Base-by-base conservation (phyloP, 2,888 invertebrate species). In the Aplocera efformata region DNA sequence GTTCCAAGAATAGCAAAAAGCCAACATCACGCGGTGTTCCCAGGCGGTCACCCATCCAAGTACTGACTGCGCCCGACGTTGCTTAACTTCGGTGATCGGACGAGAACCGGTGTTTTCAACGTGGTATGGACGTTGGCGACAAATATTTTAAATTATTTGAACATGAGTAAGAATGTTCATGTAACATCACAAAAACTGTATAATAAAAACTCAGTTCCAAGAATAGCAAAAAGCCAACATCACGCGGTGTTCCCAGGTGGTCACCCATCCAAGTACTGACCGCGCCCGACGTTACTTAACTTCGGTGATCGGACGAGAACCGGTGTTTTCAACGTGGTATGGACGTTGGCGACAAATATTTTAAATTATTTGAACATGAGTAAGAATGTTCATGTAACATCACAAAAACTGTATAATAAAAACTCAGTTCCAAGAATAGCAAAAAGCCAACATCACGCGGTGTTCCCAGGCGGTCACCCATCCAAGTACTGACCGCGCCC, bases 81-180 rank as follows among this genome's bases (percentile, higher is more conserved):
- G 79, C 73, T 77, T 79, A 73, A 77, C 77, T 77, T 77, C 78
- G 76, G 79, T 80, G 79, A 78, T 80, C 77, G 77, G 78, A 79
- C 78, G 78, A 77, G 76, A 78, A 76, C 74, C 75, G 75, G 77
- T 75, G 74, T 73, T 52, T 74, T 76, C 75, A 78, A 75, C 74
- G 67, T 56, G 53, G 56, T 59, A 57, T 59, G 58, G 53, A 53
- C 56, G 56, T 55, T 56, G 56, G 51, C 50, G 29, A 38, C 1
- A 24, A 4, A n/a, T n/a, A n/a, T n/a, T n/a, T n/a, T n/a, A n/a
- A n/a, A n/a, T n/a, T n/a, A n/a, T n/a, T n/a, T n/a, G n/a, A n/a
- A n/a, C n/a, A n/a, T n/a, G n/a, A n/a, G n/a, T n/a, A n/a, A n/a
- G n/a, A n/a, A n/a, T n/a, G n/a, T n/a, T n/a, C n/a, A n/a, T n/a